A percentile compares a stretch with the other conserved stretches of the same genome.
These are phyloP conservation scores for Chelon labrosus DNA, from an alignment of 2,797 vertebrate genomes.

Conservation along the genomic window DNA sequence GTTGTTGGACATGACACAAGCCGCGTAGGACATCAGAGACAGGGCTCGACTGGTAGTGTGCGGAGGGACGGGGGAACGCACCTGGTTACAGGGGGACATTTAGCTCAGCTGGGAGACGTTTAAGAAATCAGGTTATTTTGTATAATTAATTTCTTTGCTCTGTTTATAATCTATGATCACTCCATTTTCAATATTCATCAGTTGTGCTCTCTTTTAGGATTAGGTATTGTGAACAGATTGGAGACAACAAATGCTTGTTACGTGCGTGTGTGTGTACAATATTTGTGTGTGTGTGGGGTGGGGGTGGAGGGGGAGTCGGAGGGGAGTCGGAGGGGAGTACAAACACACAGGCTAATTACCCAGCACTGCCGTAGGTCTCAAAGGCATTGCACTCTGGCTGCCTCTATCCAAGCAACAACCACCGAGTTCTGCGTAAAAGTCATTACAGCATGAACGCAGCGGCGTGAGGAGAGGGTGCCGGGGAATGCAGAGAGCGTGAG, in stretches of 20 bases:
- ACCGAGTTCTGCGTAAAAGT: constrained; percentile 82
- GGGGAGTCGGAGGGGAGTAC: constrained; percentile 52
- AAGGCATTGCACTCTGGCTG: constrained; percentile 83
- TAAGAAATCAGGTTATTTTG: constrained; percentile 13
- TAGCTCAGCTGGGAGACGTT: not conserved
- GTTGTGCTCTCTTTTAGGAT: constrained; percentile 36
- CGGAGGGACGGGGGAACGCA: constrained; percentile 27
- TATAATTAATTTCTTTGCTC: constrained; percentile 12
- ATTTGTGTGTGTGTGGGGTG: constrained; percentile 34
- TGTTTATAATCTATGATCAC: constrained; percentile 24
- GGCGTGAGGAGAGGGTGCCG: constrained; percentile 56
- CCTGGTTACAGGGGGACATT: constrained; percentile 18
- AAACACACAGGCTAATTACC: constrained; percentile 85
- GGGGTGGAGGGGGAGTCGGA: constrained; percentile 19
- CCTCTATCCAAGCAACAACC: constrained; percentile 79
- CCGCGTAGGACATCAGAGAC: constrained; percentile 78
- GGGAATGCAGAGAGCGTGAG: constrained; percentile 9
- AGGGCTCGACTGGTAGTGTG: constrained; percentile 14
- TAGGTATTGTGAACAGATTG: constrained; percentile 61
- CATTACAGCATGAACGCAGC: constrained; percentile 83
- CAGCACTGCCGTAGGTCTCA: constrained; percentile 81
- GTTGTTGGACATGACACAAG: constrained; percentile 87
- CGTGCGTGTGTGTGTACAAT: constrained; percentile 43
- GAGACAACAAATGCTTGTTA: constrained; percentile 78
- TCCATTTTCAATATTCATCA: constrained; percentile 43